Conservation (phyloP, 2,888 invertebrate species). For the Rotaria socialis region DNA sequence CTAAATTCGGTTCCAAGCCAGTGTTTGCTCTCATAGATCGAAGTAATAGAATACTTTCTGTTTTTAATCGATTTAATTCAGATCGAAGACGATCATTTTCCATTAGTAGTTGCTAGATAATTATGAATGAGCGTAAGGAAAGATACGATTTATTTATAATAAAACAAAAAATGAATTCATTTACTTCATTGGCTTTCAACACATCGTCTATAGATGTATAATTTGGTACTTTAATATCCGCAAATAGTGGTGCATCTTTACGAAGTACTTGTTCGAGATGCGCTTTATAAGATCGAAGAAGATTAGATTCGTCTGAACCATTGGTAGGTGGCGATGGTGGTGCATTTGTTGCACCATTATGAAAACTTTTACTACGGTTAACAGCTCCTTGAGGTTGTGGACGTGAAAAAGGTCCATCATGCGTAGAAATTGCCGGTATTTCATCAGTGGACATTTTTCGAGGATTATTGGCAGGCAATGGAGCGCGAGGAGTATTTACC, state of each 20-base stretch:
- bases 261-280: conserved; percentile 19
- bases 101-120: not conserved
- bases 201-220: conserved; percentile 26
- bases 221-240: conserved; percentile 15
- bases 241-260: not conserved
- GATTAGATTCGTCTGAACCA: not conserved
- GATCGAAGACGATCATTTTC: conserved; percentile 33
- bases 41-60: conserved; percentile 16
- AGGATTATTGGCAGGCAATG: not conserved
- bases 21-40: not conserved
- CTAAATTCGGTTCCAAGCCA: not conserved
- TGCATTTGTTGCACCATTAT: not conserved
- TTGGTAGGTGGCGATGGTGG: not conserved
- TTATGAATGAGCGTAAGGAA: no score
- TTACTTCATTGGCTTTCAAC: not conserved
- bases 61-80: conserved; percentile 3
- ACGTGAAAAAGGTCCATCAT: conserved; percentile 38
- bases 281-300: not conserved
- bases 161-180: no score
- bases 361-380: not conserved
- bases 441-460: not conserved
- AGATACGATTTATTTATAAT: no score
- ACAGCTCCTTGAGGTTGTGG: not conserved
- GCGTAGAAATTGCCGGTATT: not conserved
- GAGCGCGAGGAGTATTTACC: not conserved